Evolutionary conservation across 2,113 vertebrate genomes (phyloP).

Genomic region (Thymallus thymallus): DNA sequence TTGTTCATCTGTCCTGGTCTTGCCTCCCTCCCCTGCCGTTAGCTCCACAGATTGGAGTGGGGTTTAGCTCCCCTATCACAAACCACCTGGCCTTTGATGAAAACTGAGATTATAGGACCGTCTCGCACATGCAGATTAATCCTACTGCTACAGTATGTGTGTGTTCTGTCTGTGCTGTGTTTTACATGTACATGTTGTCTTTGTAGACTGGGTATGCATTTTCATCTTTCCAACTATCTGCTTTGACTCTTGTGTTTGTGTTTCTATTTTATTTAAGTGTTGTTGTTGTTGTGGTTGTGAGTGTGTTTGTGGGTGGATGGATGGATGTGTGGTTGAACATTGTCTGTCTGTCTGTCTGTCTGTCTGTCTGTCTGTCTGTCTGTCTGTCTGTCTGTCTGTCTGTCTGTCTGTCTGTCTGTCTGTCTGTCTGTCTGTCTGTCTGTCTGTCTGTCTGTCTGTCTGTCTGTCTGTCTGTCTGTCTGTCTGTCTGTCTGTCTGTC

Average conservation of each 20-base stretch:
- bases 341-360: too few species aligned
- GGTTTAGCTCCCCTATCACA: constrained; percentile 35
- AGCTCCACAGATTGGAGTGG: constrained; percentile 33
- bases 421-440: too few species aligned
- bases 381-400: too few species aligned
- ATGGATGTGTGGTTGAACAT: too few species aligned
- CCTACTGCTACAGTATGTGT: constrained; percentile 31
- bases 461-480: too few species aligned
- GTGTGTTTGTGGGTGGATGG: too few species aligned
- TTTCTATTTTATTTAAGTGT: too few species aligned
- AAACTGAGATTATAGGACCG: constrained; percentile 42
- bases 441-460: too few species aligned
- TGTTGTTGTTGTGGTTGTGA: too few species aligned
- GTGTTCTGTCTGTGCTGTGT: background rate
- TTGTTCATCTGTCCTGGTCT: constrained; percentile 32
- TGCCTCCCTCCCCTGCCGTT: constrained; percentile 21
- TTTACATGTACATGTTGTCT: background rate
- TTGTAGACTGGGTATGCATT: background rate
- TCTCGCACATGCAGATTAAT: constrained; percentile 44
- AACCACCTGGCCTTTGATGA: constrained; percentile 33
- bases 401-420: too few species aligned
- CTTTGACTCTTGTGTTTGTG: too few species aligned
- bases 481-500: background rate
- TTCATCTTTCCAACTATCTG: constrained; percentile 10
- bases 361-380: too few species aligned